Evolutionary conservation across 2,888 invertebrate species (phyloP).

Genomic region (Dorcus parallelipipedus): DNA sequence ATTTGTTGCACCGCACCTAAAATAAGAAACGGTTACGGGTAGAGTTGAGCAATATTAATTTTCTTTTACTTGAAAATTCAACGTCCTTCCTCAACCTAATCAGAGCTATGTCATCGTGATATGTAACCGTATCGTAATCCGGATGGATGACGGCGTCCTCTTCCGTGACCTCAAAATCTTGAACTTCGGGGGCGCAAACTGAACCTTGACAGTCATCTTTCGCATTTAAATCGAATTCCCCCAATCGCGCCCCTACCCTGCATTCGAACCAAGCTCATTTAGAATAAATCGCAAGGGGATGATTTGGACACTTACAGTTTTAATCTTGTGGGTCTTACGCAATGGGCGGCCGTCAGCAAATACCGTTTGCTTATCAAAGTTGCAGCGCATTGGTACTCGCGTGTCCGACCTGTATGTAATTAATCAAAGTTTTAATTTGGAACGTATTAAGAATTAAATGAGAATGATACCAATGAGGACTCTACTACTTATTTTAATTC

Average conservation of each 20-base stretch:
- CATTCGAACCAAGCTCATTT: constrained; percentile 12
- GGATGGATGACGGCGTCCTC: constrained; percentile 49
- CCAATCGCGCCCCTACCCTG: constrained; percentile 58
- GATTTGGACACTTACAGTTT: constrained; percentile 8
- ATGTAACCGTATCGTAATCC: constrained; percentile 32
- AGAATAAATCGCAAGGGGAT: background rate
- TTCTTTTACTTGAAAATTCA: constrained; percentile 23
- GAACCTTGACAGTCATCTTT: constrained; percentile 47
- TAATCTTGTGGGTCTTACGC: constrained; percentile 37
- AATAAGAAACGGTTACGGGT: background rate
- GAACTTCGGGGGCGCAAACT: constrained; percentile 47
- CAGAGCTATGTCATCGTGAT: constrained; percentile 47
- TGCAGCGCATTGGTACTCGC: constrained; percentile 48
- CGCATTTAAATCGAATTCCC: constrained; percentile 54
- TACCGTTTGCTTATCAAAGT: constrained; percentile 49
- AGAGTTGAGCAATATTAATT: background rate
- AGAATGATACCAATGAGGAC: too few relatives aligned
- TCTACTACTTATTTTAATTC: too few relatives aligned
- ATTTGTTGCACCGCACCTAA: constrained; percentile 5
- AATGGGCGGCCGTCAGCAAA: constrained; percentile 59
- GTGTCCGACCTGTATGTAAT: constrained; percentile 24
- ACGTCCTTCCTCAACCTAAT: constrained; percentile 37
- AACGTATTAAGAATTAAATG: too few relatives aligned
- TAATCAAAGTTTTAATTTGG: too few relatives aligned
- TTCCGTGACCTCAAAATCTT: constrained; percentile 52